Evolutionary conservation across 2,888 invertebrate species (phyloP).

Genomic region (Macaria notata): DNA sequence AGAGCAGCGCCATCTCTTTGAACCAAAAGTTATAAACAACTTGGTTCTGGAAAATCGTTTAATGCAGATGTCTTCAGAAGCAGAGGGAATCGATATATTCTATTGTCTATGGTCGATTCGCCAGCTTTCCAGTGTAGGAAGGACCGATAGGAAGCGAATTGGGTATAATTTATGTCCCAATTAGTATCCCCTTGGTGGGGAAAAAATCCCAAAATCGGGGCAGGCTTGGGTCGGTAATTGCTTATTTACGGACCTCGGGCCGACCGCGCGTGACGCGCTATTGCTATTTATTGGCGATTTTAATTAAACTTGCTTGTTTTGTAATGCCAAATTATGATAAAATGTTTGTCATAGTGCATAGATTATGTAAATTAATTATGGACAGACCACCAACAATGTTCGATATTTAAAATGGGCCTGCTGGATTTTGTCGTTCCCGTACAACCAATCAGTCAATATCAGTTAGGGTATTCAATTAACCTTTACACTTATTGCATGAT

Average conservation of each 20-base stretch:
- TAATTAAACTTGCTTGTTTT: slow-evolving; percentile 37
- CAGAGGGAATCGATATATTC: no score
- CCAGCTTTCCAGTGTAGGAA: slow-evolving; percentile 39
- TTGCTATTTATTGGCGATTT: slow-evolving; percentile 39
- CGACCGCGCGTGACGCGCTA: slow-evolving; percentile 40
- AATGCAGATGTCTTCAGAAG: no score
- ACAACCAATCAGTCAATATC: no score
- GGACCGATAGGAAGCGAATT: slow-evolving; percentile 46
- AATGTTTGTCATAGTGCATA: not conserved
- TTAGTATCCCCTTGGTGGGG: slow-evolving; percentile 51
- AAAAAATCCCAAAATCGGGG: slow-evolving; percentile 57
- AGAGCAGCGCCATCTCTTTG: no score
- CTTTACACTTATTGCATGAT: no score
- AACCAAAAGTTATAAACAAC: no score
- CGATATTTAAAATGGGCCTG: no score
- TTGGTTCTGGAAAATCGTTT: no score
- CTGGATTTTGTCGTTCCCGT: no score
- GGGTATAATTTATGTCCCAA: slow-evolving; percentile 64
- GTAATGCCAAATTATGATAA: slow-evolving; percentile 6
- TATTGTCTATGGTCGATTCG: slow-evolving; percentile 3
- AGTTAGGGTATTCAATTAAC: no score
- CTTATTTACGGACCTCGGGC: slow-evolving; percentile 52
- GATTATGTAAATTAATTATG: no score
- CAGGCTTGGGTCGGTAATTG: slow-evolving; percentile 57
- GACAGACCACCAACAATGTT: no score